Conservation (phyloP, 2,113 vertebrate species). For the Oreochromis tanganicae region DNA sequence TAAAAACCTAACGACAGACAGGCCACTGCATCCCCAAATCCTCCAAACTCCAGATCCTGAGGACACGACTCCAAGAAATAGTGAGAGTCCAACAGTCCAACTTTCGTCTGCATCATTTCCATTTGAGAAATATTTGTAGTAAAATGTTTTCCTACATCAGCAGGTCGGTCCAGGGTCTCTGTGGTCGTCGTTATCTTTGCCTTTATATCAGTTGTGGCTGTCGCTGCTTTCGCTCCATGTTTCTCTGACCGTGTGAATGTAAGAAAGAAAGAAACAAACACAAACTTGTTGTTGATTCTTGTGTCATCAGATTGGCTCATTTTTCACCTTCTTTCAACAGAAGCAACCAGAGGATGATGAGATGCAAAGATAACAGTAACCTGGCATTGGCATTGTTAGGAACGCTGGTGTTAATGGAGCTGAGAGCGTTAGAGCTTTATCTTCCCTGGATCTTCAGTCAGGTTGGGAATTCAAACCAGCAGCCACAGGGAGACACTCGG, state of each 20-base stretch:
- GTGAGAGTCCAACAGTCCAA: not conserved
- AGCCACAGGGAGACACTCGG: not conserved
- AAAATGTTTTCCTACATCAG: rapidly evolving
- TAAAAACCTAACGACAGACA: not conserved
- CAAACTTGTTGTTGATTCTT: not conserved
- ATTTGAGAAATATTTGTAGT: rapidly evolving
- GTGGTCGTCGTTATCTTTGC: rapidly evolving
- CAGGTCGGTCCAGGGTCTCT: not conserved
- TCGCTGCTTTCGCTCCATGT: not conserved
- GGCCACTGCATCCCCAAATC: rapidly evolving
- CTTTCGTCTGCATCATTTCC: rapidly evolving
- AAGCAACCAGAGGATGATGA: not conserved
- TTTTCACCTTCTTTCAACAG: not conserved
- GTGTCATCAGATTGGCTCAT: not conserved
- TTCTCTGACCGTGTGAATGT: not conserved
- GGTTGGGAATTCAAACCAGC: not conserved
- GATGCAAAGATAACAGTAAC: not conserved
- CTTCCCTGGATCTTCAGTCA: not conserved
- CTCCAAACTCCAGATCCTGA: not conserved
- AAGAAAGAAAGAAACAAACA: not conserved
- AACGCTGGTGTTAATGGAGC: not conserved
- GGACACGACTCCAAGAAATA: rapidly evolving
- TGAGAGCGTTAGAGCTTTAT: not conserved
- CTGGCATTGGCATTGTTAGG: not conserved
- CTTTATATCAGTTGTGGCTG: not conserved